Evolutionary conservation across 2,797 vertebrate species (phyloP).

Genomic region (Acipenser oxyrinchus): DNA sequence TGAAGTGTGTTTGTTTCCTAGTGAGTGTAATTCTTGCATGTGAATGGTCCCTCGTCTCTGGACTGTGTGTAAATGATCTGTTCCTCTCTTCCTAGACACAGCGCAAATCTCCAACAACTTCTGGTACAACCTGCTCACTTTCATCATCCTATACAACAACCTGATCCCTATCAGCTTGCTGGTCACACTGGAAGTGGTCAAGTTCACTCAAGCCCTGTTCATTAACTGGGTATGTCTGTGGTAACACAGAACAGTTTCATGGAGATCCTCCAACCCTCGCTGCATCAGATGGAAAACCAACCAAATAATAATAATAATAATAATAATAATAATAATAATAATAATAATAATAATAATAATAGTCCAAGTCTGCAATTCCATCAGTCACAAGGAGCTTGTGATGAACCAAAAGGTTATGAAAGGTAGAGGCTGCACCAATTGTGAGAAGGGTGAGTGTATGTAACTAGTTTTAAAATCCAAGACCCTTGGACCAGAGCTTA

Average conservation of each 20-base stretch:
- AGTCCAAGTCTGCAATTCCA: too few species aligned
- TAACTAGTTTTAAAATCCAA: too few species aligned
- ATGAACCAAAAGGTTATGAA: too few species aligned
- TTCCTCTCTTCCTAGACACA: constrained; percentile 41
- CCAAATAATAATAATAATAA: too few species aligned
- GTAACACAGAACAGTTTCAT: background rate
- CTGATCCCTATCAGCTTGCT: constrained; percentile 97
- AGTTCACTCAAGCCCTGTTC: constrained; percentile 97
- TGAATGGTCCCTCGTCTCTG: too few species aligned
- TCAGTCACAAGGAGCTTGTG: too few species aligned
- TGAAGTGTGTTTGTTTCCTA: too few species aligned
- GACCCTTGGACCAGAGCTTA: too few species aligned
- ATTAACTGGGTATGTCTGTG: constrained; percentile 87
- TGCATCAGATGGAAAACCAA: background rate
- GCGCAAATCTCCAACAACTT: constrained; percentile 86
- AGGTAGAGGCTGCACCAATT: too few species aligned
- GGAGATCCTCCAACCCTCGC: background rate
- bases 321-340: too few species aligned
- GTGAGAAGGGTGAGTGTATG: too few species aligned
- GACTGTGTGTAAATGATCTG: background rate
- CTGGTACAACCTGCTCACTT: constrained; percentile 92
- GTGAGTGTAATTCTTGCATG: background rate
- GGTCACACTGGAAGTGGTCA: constrained; percentile 96
- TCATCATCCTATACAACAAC: constrained; percentile 98
- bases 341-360: too few species aligned